Percentiles rank a stretch among this genome's conserved stretches.
phyloP scores from a whole-genome alignment of 2,888 invertebrate genomes.

The Malthinus flaveolus region DNA sequence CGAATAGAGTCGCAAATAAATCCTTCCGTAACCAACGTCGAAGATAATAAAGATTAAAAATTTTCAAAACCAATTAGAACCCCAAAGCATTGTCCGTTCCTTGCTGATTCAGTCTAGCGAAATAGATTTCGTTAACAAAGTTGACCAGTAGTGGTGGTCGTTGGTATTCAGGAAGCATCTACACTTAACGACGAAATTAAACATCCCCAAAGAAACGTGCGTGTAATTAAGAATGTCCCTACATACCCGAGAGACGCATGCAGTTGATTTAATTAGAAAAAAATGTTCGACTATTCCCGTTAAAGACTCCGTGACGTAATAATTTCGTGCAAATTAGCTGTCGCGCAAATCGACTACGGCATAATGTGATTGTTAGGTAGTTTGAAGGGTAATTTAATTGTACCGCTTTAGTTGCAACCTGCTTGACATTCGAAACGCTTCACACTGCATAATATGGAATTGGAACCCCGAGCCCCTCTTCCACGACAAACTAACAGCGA shows the following conservation, averaged over 20 bases:
- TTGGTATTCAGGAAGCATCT: slow-evolving; percentile 23
- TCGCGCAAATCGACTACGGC: slow-evolving; percentile 23
- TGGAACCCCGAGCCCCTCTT: not conserved
- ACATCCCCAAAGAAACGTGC: slow-evolving; percentile 28
- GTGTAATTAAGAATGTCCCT: slow-evolving; percentile 27
- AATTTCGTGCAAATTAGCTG: slow-evolving; percentile 34
- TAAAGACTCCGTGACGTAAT: slow-evolving; percentile 26
- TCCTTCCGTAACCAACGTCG: not conserved
- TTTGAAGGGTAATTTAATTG: slow-evolving; percentile 30
- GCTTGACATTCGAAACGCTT: slow-evolving; percentile 29
- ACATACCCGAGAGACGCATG: slow-evolving; percentile 20
- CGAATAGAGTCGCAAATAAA: too few relatives aligned
- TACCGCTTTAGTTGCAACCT: slow-evolving; percentile 29
- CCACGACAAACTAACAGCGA: not conserved
- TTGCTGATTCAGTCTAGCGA: slow-evolving; percentile 17
- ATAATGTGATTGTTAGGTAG: slow-evolving; percentile 34
- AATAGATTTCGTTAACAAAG: slow-evolving; percentile 19
- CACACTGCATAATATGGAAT: slow-evolving; percentile 22
- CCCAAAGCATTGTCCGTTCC: not conserved
- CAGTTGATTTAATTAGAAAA: slow-evolving; percentile 31
- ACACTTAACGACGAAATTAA: slow-evolving; percentile 28
- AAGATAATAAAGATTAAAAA: slow-evolving; percentile 5
- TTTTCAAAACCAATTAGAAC: slow-evolving; percentile 22
- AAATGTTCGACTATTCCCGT: slow-evolving; percentile 16
- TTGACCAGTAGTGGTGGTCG: slow-evolving; percentile 15